Base-by-base conservation (phyloP, 2,888 invertebrate genomes). In the Parochlus steinenii region DNA sequence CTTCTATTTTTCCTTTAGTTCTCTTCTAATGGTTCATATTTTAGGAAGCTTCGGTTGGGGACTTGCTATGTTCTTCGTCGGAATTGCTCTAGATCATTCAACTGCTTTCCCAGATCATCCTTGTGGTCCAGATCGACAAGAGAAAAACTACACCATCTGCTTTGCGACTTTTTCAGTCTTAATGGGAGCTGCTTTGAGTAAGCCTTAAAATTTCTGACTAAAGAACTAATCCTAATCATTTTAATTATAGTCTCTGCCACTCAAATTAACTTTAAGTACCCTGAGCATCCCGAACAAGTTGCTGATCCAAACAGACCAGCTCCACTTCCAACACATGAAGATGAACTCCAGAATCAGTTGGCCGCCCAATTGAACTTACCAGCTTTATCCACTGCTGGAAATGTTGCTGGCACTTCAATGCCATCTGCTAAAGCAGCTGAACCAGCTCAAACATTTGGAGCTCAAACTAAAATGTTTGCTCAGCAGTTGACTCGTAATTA, bases 11-110 rank as follows among this genome's bases (percentile, higher is more conserved):
- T n/a, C n/a, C n/a, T n/a, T n/a, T n/a, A n/a, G n/a, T n/a, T n/a
- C n/a, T n/a, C n/a, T n/a, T n/a, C n/a, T n/a, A n/a, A n/a, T n/a
- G n/a, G n/a, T n/a, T n/a, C n/a, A n/a, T n/a, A n/a, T n/a, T n/a
- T n/a, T 93, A 53, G 93, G 93, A 3, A 93, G 92, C 12, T 65
- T 95, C 38, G 97, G 97, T 28, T 98, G 97, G 97, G 97, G 92
- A 18, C 64, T 97, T 46, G 85, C 97, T 29, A 98, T 98, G 97
- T 97, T 98, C 61, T 80, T 97, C 54, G 92, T 98, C 40, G 90
- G 89, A 39, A 89, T 92, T 47, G 90, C 86, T 2, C 64, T 98
- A 40, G 97, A 98, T 62, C 90, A 95, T 56, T 92, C 93, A 38
- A 92, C 92, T 14, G 80, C 90, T 1, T 97, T 98, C 58, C 83